Evolutionary conservation across 2,113 vertebrate species (phyloP), one percentile per base, ranked within the genome.

Genomic region (Junco hyemalis): DNA sequence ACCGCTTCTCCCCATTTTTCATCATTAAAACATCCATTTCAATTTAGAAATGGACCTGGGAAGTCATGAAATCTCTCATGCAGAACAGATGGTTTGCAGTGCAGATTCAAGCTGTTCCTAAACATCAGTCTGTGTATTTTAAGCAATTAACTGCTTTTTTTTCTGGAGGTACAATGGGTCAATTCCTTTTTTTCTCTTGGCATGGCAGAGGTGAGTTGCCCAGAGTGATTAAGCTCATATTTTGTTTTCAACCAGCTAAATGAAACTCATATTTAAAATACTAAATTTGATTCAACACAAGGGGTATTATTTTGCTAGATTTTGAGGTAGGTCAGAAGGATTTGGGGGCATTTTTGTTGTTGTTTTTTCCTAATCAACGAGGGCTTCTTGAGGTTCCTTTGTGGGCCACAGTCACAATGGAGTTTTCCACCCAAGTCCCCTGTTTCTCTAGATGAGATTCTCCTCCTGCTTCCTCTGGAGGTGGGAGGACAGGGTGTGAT

Each of bases 41-140:
- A 93, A 71, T 96, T 91, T 88, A 84, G 92, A 94, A 96, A 93
- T 84, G 78, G 94, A 94, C 96, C 91, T 93, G 92, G 92, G 91
- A 96, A 96, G 88, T 94, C 93, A 93, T 93, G 86, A 92, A 93
- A 80, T 95, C 92, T 82, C 51, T 95, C 96, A 94, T 91, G 95
- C 87, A 89, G 70, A 96, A 93, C 96, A 97, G 94, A 97, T 97
- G 95, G 94, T 90, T 96, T 94, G 78, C 82, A 86, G 36, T 92
- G 93, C 87, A 90, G 95, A 89, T 28, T 77, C 65, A 73, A 96
- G 92, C 95, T 90, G 81, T 68, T 97, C 60, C 78, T 93, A 80
- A 95, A 85, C 61, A 95, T 66, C 61, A 84, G 86, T 29, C 78
- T 84, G 47, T 19, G 11, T 87, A 90, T 93, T 96, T 96, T 60